phyloP scores from a whole-genome alignment of 2,888 invertebrate species.

The Muscina levida region DNA sequence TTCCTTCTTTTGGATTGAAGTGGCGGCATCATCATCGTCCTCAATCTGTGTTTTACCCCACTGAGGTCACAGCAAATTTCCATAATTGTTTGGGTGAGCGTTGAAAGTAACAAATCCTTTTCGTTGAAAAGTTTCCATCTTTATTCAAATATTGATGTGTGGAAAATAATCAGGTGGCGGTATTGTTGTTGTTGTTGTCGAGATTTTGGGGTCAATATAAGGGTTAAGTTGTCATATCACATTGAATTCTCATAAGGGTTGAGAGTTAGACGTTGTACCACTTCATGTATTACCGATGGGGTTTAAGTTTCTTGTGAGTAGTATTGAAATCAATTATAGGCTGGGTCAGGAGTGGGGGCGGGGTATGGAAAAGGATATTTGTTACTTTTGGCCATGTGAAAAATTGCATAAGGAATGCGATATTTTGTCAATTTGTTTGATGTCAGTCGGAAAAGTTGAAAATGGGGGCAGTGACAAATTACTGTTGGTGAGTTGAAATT shows the following conservation, averaged over 20 bases:
- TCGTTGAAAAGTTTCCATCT: background rate
- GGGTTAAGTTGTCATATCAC: slow-evolving; percentile 47
- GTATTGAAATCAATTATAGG: slow-evolving; percentile 22
- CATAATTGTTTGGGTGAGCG: slow-evolving; percentile 34
- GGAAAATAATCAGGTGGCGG: slow-evolving; percentile 51
- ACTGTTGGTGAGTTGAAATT: background rate
- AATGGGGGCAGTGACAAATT: background rate
- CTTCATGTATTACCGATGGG: background rate
- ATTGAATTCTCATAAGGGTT: slow-evolving; percentile 18
- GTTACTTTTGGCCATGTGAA: background rate
- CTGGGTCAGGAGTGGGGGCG: background rate
- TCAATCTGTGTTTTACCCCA: slow-evolving; percentile 31
- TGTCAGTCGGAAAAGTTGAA: slow-evolving; percentile 4
- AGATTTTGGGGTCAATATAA: slow-evolving; percentile 46
- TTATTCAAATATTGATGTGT: slow-evolving; percentile 18
- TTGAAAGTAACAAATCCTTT: slow-evolving; percentile 47
- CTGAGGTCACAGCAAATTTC: slow-evolving; percentile 26
- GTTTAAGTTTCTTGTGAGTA: background rate
- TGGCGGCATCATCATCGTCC: slow-evolving; percentile 2
- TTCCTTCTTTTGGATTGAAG: slow-evolving; percentile 6
- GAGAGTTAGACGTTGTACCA: background rate
- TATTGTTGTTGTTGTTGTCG: slow-evolving; percentile 23
- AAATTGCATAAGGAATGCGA: background rate
- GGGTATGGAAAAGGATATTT: slow-evolving; percentile 3
- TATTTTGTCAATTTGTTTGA: slow-evolving; percentile 27